Base-by-base conservation (phyloP, 1,140 invertebrate genomes). In the Planococcus citri region DNA sequence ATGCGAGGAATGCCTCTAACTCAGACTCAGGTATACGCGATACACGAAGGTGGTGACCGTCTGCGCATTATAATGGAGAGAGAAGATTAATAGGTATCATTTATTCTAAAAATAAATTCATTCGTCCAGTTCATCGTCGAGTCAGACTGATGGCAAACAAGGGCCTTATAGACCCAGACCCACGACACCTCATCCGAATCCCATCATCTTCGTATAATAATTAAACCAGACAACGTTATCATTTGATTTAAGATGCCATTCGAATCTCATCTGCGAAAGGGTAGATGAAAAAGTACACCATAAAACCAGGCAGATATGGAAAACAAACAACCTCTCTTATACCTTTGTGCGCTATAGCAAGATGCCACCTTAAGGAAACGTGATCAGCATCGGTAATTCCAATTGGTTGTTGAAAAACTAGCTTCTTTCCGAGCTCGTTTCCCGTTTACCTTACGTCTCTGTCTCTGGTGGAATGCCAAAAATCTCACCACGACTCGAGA, bases 81-180 rank as follows among this genome's bases (percentile, higher is more conserved):
- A 33, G 17, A 51, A 51, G 41, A 51, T 51, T 51, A 51, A 51
- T 51, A 14, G 41, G 41, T 51, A 51, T 51, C 41, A 51, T 51
- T 51, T 51, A 51, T 51, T 51, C n/a, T 51, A 51, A 51, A 51
- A 51, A 51, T 51, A 51, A 20, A 51, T 51, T 51, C 41, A 20
- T n/a, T 51, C 17, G 41, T 51, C 4, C 41, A 17, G n/a, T 51
- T 4, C 29, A 33, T 33, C n/a, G n/a, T n/a, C n/a, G n/a, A n/a
- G n/a, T n/a, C n/a, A n/a, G n/a, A n/a, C n/a, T n/a, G n/a, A n/a
- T n/a, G n/a, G n/a, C n/a, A n/a, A n/a, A n/a, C n/a, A n/a, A n/a
- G n/a, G n/a, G n/a, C n/a, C n/a, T n/a, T n/a, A n/a, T n/a, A n/a
- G n/a, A n/a, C n/a, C n/a, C n/a, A n/a, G n/a, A n/a, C n/a, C n/a